Conservation (phyloP, 2,113 vertebrate genomes). For the Ictalurus furcatus region DNA sequence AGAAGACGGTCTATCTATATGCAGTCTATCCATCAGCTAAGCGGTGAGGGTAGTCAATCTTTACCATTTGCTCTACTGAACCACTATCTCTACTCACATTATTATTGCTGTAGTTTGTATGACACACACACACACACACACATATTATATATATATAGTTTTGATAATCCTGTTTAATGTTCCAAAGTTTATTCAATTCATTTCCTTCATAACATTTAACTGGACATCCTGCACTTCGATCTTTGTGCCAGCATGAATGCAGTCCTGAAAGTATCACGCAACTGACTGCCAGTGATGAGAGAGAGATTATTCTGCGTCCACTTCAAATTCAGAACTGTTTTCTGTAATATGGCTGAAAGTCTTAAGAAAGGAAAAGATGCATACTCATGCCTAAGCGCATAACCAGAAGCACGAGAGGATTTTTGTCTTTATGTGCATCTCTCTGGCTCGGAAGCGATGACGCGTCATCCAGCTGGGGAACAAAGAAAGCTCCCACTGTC, state of each 20-base stretch:
- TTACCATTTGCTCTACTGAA: too few relatives aligned
- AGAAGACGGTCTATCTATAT: too few relatives aligned
- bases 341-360: neutral
- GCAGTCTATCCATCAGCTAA: too few relatives aligned
- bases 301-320: neutral
- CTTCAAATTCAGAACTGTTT: neutral
- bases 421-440: slow-evolving; percentile 1
- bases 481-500: slow-evolving; percentile 2
- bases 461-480: neutral
- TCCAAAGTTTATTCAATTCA: neutral
- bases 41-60: too few relatives aligned
- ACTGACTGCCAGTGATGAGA: neutral
- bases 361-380: neutral
- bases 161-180: neutral
- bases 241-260: neutral
- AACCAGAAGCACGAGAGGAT: neutral
- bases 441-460: neutral
- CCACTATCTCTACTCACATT: too few relatives aligned
- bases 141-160: too few relatives aligned
- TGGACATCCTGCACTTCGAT: neutral
- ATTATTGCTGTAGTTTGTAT: too few relatives aligned
- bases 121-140: too few relatives aligned
- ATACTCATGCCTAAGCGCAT: neutral
- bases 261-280: neutral
- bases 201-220: neutral